phyloP scores from a whole-genome alignment of 1,140 invertebrate species.

The Dryas iulia region DNA sequence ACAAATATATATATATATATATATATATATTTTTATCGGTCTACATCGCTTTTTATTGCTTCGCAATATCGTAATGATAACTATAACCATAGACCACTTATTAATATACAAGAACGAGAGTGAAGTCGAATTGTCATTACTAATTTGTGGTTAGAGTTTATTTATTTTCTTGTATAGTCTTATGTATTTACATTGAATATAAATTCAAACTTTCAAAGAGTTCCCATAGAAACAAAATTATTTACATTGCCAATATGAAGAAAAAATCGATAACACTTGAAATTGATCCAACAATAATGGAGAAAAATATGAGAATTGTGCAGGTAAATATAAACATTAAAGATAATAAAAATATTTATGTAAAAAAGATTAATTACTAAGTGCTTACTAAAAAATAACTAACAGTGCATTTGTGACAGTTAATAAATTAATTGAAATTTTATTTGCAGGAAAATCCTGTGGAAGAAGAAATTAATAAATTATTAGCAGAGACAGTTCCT shows the following conservation, averaged over 20 bases:
- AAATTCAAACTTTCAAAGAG: background rate
- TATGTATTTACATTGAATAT: too few species aligned
- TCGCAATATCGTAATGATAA: too few species aligned
- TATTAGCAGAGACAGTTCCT: constrained; percentile 57
- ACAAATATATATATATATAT: too few species aligned
- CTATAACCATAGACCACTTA: too few species aligned
- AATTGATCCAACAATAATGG: constrained; percentile 73
- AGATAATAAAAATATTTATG: too few species aligned
- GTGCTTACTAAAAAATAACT: too few species aligned
- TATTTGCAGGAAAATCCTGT: constrained; percentile 59
- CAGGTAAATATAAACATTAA: constrained; percentile 61
- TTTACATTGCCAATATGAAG: constrained; percentile 46
- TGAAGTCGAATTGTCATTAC: too few species aligned
- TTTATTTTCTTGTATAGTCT: background rate
- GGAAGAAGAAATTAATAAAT: constrained; percentile 70
- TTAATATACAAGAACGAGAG: too few species aligned
- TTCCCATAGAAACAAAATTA: constrained; percentile 39
- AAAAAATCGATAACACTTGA: constrained; percentile 73
- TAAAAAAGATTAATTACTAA: too few species aligned
- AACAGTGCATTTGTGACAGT: background rate
- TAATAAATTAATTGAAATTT: background rate
- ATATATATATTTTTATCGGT: too few species aligned
- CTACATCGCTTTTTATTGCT: too few species aligned
- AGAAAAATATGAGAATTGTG: constrained; percentile 73
- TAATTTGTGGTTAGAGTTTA: too few species aligned